These are phyloP conservation scores for Alentia gelatinosa DNA, from an alignment of 2,888 invertebrate genomes.

Conservation along the genomic window DNA sequence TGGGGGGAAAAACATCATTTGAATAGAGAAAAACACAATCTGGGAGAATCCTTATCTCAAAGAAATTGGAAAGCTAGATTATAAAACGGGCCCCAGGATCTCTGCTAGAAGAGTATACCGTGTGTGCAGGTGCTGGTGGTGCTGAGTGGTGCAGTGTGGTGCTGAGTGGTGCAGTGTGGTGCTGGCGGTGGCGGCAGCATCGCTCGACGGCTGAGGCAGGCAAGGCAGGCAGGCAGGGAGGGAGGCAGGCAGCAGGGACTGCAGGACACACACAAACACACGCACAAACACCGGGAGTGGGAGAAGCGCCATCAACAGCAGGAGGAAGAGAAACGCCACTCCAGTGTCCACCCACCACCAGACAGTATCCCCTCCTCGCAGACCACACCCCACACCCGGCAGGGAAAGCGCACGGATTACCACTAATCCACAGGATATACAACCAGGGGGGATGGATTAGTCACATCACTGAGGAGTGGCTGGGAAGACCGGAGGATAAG, in stretches of 20 bases:
- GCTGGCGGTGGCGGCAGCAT: background rate
- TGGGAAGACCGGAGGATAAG: background rate
- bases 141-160: background rate
- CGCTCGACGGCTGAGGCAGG: background rate
- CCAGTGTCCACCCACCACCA: background rate
- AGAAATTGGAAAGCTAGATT: no score
- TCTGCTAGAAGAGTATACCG: no score
- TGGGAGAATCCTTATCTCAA: no score
- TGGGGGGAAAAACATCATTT: no score
- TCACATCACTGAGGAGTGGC: no score
- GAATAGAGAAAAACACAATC: no score
- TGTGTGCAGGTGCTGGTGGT: background rate
- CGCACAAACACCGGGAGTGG: background rate
- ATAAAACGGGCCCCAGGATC: no score
- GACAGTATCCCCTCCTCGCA: background rate
- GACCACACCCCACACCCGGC: background rate
- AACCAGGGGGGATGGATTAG: no score
- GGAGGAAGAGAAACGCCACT: background rate
- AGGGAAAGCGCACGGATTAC: no score
- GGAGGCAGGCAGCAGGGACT: background rate
- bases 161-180: background rate
- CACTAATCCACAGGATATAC: no score
- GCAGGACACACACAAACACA: background rate
- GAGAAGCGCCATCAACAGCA: no score
- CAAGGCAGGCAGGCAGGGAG: background rate